Evolutionary conservation across 2,113 vertebrate species (phyloP).

Genomic region (Bombycilla garrulus): DNA sequence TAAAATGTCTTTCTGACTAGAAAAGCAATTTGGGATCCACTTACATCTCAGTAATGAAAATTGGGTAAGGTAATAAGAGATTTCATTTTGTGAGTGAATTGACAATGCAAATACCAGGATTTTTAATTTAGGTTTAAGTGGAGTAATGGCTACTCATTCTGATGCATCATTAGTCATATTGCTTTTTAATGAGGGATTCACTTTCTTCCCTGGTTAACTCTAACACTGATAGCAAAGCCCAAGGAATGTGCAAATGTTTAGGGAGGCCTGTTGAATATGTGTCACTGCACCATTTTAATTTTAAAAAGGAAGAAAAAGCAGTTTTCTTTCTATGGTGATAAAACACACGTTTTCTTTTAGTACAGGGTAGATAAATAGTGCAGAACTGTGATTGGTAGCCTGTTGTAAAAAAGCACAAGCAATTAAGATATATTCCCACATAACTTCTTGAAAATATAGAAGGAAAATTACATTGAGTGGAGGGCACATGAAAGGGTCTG

Average conservation of each 20-base stretch:
- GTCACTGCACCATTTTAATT: slow-evolving; percentile 17
- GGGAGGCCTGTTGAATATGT: background rate
- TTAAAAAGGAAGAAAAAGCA: background rate
- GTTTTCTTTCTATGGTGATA: background rate
- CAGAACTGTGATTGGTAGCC: background rate
- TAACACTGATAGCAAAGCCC: slow-evolving; percentile 18
- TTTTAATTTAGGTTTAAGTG: slow-evolving; percentile 70
- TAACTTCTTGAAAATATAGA: background rate
- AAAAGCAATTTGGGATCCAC: background rate
- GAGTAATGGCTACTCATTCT: slow-evolving; percentile 49
- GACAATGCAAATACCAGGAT: slow-evolving; percentile 29
- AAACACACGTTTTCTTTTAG: background rate
- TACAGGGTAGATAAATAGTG: background rate
- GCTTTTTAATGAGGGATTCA: slow-evolving; percentile 58
- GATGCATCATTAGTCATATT: slow-evolving; percentile 55
- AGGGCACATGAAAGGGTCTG: background rate
- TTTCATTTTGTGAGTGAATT: slow-evolving; percentile 27
- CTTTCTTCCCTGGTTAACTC: slow-evolving; percentile 10
- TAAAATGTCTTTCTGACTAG: background rate
- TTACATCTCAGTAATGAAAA: slow-evolving; percentile 22
- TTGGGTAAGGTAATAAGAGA: slow-evolving; percentile 47
- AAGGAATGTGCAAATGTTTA: slow-evolving; percentile 7
- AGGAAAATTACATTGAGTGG: background rate
- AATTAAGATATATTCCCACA: background rate
- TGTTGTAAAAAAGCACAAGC: background rate